Evolutionary conservation across 2,888 invertebrate species (phyloP).

Genomic region (Brachycybe producta): DNA sequence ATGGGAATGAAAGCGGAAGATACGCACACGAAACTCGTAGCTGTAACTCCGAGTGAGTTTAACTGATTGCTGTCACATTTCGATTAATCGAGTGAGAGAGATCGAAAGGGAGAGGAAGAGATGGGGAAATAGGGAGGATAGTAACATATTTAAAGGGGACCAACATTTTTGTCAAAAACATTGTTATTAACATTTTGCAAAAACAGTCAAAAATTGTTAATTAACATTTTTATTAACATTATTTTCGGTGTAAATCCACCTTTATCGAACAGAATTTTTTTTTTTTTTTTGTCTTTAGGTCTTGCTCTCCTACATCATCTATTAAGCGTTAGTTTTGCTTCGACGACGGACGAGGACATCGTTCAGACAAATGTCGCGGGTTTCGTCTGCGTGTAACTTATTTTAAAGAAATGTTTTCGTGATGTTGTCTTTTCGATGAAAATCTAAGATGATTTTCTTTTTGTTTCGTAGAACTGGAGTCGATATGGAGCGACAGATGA

Average conservation of each 20-base stretch:
- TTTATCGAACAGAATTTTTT: too few relatives aligned
- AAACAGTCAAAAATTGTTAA: too few relatives aligned
- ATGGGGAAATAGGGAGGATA: too few relatives aligned
- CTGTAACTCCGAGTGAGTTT: conserved; percentile 53
- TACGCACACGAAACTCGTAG: conserved; percentile 75
- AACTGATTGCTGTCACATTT: too few relatives aligned
- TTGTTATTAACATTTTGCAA: conserved; percentile 18
- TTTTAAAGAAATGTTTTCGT: conserved; percentile 9
- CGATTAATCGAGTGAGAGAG: too few relatives aligned
- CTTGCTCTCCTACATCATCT: conserved; percentile 71
- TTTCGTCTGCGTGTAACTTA: conserved; percentile 71
- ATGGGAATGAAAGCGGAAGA: conserved; percentile 88
- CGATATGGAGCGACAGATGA: conserved; percentile 69
- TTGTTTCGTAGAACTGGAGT: conserved; percentile 62
- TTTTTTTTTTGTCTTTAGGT: conserved; percentile 26
- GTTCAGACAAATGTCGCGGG: conserved; percentile 77
- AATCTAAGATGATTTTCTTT: background rate
- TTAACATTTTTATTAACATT: too few relatives aligned
- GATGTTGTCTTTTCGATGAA: background rate
- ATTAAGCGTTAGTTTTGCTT: conserved; percentile 75
- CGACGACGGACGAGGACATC: conserved; percentile 65
- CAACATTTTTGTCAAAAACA: too few relatives aligned
- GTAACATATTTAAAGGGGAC: too few relatives aligned
- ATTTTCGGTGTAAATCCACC: too few relatives aligned
- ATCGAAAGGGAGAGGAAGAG: too few relatives aligned